Percentiles rank a stretch among this genome's conserved stretches.
Conservation (phyloP, 1,140 invertebrate genomes). For the Thalassaphorura encarpata region DNA sequence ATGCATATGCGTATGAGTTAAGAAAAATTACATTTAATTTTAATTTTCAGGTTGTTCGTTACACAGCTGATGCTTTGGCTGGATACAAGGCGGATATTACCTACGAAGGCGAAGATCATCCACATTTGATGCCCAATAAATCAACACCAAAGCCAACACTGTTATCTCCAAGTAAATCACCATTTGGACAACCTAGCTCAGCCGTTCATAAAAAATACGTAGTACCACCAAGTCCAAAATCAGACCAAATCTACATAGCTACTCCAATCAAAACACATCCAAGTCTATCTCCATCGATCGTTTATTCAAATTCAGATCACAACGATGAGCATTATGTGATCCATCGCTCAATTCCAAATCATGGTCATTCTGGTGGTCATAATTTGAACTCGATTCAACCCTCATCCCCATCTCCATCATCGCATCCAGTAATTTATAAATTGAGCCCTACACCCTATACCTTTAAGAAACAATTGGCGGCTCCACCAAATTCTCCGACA, state of each 20-base stretch:
- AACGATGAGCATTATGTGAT: background rate
- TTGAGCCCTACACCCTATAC: background rate
- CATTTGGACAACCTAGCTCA: background rate
- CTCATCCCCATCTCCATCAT: background rate
- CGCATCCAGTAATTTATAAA: constrained; percentile 3
- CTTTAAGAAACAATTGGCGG: background rate
- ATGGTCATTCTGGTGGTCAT: too few species aligned
- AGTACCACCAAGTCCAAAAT: background rate
- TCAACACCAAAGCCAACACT: background rate
- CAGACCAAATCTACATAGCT: background rate
- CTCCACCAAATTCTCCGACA: background rate
- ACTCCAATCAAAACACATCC: background rate
- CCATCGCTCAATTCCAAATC: too few species aligned
- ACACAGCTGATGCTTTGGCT: constrained; percentile 64
- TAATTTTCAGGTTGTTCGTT: constrained; percentile 57
- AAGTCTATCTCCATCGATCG: constrained; percentile 6
- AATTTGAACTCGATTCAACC: too few species aligned
- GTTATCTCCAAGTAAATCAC: background rate
- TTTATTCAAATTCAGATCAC: constrained; percentile 8
- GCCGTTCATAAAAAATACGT: constrained; percentile 5
- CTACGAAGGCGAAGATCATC: constrained; percentile 63
- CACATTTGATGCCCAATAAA: too few species aligned
- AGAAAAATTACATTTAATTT: constrained; percentile 1
- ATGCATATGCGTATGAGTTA: background rate
- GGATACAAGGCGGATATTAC: constrained; percentile 69